A percentile compares a stretch with the other conserved stretches of the same genome.
These are phyloP conservation scores for Cettia cetti DNA, from an alignment of 2,113 vertebrate genomes.

Conservation along the genomic window DNA sequence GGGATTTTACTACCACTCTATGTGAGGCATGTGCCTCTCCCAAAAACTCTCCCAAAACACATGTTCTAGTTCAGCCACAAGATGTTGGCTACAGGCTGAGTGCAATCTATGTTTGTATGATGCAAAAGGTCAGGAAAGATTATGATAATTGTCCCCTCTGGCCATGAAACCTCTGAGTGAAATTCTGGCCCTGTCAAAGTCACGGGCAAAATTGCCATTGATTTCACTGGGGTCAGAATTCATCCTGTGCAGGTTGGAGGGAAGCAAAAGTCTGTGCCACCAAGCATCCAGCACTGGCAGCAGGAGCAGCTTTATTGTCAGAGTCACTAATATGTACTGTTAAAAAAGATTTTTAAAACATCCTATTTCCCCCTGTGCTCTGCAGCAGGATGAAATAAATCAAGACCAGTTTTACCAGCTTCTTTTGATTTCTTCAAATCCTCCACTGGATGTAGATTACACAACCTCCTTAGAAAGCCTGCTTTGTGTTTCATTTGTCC, in stretches of 20 bases:
- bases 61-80: neutral
- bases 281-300: neutral
- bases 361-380: neutral
- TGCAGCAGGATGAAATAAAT: neutral
- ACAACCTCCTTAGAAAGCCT: conserved; percentile 19
- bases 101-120: neutral
- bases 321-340: neutral
- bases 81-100: conserved; percentile 3
- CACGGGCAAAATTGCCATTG: neutral
- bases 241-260: neutral
- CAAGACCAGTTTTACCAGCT: neutral
- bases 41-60: neutral
- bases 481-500: neutral
- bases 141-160: conserved; percentile 30
- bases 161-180: neutral
- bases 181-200: neutral
- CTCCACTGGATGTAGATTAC: neutral
- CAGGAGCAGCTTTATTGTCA: neutral
- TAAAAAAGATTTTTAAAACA: neutral
- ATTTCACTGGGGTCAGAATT: neutral
- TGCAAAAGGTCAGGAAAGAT: neutral
- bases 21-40: neutral
- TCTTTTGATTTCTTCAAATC: conserved; percentile 24
- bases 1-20: conserved; percentile 55
- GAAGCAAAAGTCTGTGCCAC: neutral